phyloP scores from a whole-genome alignment of 2,113 vertebrate species.

The Hypanus sabinus region DNA sequence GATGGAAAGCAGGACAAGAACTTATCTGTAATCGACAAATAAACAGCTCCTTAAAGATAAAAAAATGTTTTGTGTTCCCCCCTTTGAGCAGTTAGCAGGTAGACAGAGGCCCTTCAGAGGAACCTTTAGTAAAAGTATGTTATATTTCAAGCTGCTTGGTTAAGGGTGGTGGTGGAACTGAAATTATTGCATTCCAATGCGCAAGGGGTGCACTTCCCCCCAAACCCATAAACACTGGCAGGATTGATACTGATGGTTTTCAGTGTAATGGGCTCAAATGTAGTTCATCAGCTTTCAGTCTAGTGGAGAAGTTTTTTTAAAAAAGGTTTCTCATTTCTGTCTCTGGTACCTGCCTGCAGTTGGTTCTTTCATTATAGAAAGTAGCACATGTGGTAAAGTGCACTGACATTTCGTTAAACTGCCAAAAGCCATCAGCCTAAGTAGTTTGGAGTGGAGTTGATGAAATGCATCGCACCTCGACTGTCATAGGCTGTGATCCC shows the following conservation, averaged over 20 bases:
- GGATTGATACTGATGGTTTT: not conserved
- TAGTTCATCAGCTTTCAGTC: not conserved
- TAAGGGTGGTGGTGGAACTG: too few species aligned
- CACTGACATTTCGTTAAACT: not conserved
- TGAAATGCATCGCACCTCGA: constrained; percentile 22
- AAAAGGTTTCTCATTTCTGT: not conserved
- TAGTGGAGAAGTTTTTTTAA: not conserved
- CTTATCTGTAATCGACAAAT: too few species aligned
- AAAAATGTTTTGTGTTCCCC: too few species aligned
- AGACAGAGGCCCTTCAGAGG: too few species aligned
- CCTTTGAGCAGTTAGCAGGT: too few species aligned
- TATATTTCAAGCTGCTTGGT: not conserved
- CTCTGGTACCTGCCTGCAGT: not conserved
- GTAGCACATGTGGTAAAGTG: not conserved
- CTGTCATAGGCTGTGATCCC: constrained; percentile 10
- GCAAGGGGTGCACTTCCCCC: not conserved
- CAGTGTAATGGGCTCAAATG: not conserved
- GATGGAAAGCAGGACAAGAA: too few species aligned
- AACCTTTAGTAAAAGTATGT: not conserved
- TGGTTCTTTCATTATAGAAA: not conserved
- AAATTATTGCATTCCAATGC: not conserved
- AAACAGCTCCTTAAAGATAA: too few species aligned
- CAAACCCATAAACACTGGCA: not conserved
- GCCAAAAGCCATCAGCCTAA: not conserved
- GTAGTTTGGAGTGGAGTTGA: constrained; percentile 20